A percentile compares a stretch with the other conserved stretches of the same genome.
Conservation (phyloP, 2,113 vertebrate species). For the Otocyon megalotis region DNA sequence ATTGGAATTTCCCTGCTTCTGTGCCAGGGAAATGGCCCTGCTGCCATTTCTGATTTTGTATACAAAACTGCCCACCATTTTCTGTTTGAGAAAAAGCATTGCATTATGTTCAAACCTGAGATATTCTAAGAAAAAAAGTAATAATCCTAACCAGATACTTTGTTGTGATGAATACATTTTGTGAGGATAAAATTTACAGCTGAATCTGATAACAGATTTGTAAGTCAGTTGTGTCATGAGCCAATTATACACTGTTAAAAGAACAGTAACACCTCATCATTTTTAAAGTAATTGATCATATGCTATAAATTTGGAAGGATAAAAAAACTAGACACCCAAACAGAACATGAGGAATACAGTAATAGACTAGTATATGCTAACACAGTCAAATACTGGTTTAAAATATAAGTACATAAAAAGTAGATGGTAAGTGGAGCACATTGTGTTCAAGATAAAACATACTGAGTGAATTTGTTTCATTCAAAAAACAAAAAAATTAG, state of each 20-base stretch:
- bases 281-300: constrained; percentile 38
- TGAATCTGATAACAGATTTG: not conserved
- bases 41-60: constrained; percentile 47
- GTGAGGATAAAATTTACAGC: not conserved
- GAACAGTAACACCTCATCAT: constrained; percentile 3
- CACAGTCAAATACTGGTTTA: constrained; percentile 14
- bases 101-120: not conserved
- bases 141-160: not conserved
- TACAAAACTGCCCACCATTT: constrained; percentile 26
- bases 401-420: not conserved
- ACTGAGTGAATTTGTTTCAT: constrained; percentile 57
- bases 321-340: not conserved
- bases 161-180: not conserved
- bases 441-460: constrained; percentile 63
- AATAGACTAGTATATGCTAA: not conserved
- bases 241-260: constrained; percentile 35
- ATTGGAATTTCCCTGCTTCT: not conserved
- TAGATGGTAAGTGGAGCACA: constrained; percentile 21
- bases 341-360: constrained; percentile 29
- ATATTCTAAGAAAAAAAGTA: constrained; percentile 48
- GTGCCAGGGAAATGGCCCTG: not conserved
- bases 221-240: not conserved
- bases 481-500: not conserved
- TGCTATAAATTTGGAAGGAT: constrained; percentile 16
- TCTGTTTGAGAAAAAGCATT: constrained; percentile 56